Percentiles rank a stretch among this genome's conserved stretches.
These are phyloP conservation scores for Cyphomyrus plagiostoma DNA, from an alignment of 2,113 vertebrate species.

Conservation along the genomic window DNA sequence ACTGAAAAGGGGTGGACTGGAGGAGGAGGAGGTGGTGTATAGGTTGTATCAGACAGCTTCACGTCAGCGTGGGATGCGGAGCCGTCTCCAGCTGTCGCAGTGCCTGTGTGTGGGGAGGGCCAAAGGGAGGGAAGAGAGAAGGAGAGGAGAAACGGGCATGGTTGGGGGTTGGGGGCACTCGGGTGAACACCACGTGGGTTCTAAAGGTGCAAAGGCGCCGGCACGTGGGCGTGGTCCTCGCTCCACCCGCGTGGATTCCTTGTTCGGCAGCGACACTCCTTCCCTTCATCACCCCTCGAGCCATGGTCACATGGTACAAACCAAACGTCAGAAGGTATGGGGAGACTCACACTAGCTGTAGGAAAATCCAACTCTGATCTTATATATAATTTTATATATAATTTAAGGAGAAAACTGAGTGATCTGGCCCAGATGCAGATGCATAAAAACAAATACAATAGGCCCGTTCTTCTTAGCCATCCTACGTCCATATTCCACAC, in stretches of 20 bases:
- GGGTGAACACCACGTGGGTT: neutral
- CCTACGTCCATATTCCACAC: neutral
- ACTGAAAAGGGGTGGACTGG: conserved; percentile 36
- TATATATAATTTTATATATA: neutral
- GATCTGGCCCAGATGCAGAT: neutral
- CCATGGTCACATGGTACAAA: neutral
- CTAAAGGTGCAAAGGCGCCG: neutral
- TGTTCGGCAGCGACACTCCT: neutral
- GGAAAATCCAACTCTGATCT: neutral
- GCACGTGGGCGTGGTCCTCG: neutral
- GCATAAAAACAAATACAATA: neutral
- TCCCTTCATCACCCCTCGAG: neutral
- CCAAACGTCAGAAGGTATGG: neutral
- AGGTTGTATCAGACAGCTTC: neutral
- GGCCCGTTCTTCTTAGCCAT: neutral
- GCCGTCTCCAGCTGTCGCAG: conserved; percentile 11
- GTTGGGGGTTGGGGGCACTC: neutral
- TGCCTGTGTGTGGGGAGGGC: neutral
- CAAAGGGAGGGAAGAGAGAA: neutral
- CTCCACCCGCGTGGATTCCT: neutral
- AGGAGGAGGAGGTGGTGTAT: neutral
- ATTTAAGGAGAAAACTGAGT: neutral
- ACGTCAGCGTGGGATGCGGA: conserved; percentile 7
- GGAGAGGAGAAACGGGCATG: neutral
- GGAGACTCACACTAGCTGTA: neutral